Evolutionary conservation across 2,797 vertebrate genomes (phyloP).

Genomic region (Anas georgica): DNA sequence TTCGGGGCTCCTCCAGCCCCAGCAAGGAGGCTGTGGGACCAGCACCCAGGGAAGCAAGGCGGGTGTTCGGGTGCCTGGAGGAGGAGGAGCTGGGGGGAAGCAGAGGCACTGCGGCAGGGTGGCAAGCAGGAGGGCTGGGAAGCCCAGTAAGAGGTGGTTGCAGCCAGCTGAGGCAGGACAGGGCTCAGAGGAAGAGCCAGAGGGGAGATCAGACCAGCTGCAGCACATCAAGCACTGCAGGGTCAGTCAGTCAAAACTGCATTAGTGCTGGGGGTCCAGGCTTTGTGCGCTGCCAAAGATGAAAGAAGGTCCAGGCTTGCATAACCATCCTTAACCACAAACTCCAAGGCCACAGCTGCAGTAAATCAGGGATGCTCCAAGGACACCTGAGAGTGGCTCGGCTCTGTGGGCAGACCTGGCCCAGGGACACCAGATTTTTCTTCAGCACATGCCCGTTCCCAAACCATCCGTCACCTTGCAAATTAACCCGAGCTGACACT

Average conservation of each 20-base stretch:
- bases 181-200: not conserved
- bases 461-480: slow-evolving; percentile 7
- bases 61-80: not conserved
- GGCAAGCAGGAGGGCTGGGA: not conserved
- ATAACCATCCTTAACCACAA: not conserved
- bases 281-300: not conserved
- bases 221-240: not conserved
- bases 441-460: not conserved
- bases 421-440: not conserved
- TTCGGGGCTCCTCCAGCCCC: not conserved
- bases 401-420: not conserved
- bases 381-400: not conserved
- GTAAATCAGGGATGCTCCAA: not conserved
- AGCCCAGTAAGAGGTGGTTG: not conserved
- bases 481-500: slow-evolving; percentile 33
- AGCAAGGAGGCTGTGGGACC: not conserved
- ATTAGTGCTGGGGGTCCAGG: not conserved
- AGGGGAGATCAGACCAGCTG: not conserved
- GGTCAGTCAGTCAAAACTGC: not conserved
- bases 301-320: not conserved
- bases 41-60: rapidly evolving
- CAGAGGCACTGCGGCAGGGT: rapidly evolving
- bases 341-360: not conserved
- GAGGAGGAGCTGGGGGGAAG: not conserved
- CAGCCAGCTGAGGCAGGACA: rapidly evolving